phyloP scores from a whole-genome alignment of 2,113 vertebrate genomes.

The Dunckerocampus dactyliophorus region DNA sequence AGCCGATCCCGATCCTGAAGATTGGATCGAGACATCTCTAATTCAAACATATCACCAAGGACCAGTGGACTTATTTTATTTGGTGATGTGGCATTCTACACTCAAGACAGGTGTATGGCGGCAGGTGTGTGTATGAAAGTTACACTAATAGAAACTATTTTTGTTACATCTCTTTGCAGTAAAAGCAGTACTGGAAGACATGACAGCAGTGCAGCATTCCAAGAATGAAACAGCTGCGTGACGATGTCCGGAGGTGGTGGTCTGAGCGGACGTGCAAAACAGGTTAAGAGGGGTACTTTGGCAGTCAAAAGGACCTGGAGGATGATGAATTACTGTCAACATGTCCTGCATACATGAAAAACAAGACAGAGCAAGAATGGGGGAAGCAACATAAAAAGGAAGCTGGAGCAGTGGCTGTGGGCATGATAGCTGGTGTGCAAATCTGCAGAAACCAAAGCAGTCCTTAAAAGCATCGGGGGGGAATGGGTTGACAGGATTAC shows the following conservation, averaged over 20 bases:
- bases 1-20: no score
- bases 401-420: conserved; percentile 13
- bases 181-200: no score
- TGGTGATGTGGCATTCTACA: not conserved
- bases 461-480: conserved; percentile 3
- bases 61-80: conserved; percentile 1
- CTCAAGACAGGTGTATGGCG: no score
- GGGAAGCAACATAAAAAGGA: not conserved
- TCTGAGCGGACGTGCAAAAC: not conserved
- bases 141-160: not conserved
- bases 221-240: not conserved
- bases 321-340: conserved; percentile 18
- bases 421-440: conserved; percentile 6
- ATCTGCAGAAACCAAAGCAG: conserved; percentile 13
- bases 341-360: conserved; percentile 3
- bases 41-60: conserved; percentile 23
- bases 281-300: conserved; percentile 16
- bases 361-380: not conserved
- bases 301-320: not conserved
- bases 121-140: no score
- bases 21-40: no score
- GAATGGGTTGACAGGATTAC: conserved; percentile 18
- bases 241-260: conserved; percentile 4
- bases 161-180: no score
- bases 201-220: no score